Percentiles rank a stretch among this genome's conserved stretches.
Evolutionary conservation across 2,797 vertebrate species (phyloP).

Genomic region (Mus caroli): DNA sequence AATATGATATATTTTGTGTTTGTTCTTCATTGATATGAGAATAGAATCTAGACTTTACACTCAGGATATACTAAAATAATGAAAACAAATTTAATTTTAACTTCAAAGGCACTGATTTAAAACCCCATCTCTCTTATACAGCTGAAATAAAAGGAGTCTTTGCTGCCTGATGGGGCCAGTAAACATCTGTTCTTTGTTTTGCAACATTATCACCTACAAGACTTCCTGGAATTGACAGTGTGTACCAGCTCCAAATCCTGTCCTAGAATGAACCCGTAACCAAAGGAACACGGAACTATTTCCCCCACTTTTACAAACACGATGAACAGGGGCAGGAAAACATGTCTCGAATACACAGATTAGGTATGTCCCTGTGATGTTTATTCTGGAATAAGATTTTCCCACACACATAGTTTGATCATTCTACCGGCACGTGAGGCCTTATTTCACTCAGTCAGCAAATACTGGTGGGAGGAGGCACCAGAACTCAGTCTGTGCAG

Average conservation of each 20-base stretch:
- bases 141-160: constrained; percentile 47
- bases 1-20: constrained; percentile 5
- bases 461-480: background rate
- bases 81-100: constrained; percentile 70
- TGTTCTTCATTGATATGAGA: constrained; percentile 55
- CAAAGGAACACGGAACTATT: constrained; percentile 68
- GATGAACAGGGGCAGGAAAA: constrained; percentile 54
- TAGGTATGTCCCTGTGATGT: constrained; percentile 3
- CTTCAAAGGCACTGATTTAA: constrained; percentile 70
- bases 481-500: background rate
- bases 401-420: background rate
- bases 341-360: background rate
- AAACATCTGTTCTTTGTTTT: constrained; percentile 76
- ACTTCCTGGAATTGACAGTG: constrained; percentile 79
- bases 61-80: constrained; percentile 41
- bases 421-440: background rate
- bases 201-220: constrained; percentile 70
- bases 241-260: constrained; percentile 70
- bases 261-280: constrained; percentile 71
- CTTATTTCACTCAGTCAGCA: constrained; percentile 27
- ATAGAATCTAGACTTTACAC: constrained; percentile 58
- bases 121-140: constrained; percentile 37
- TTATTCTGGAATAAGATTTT: background rate
- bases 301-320: constrained; percentile 51
- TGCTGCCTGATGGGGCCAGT: background rate